Evolutionary conservation across 2,888 invertebrate species (phyloP).

Genomic region (Dasypolia templi): DNA sequence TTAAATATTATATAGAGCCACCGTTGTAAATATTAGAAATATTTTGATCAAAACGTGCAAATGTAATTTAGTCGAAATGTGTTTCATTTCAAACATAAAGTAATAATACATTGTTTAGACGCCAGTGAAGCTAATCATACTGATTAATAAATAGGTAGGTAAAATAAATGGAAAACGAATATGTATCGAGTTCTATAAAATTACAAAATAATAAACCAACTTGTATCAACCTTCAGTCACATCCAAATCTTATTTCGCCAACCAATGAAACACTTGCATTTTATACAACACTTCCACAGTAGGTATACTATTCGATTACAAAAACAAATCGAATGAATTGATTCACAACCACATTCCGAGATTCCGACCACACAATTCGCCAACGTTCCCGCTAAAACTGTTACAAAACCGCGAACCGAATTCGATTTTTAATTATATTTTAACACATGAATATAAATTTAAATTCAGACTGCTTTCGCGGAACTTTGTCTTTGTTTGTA

Average conservation of each 20-base stretch:
- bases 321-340: conserved; percentile 14
- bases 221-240: conserved; percentile 5
- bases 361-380: conserved; percentile 20
- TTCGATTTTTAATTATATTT: conserved; percentile 41
- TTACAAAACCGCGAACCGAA: conserved; percentile 29
- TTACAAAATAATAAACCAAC: not conserved
- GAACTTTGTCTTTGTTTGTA: conserved; percentile 38
- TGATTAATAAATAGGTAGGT: not conserved
- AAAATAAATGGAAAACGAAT: not conserved
- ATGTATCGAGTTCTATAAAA: not conserved
- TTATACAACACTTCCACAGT: not conserved
- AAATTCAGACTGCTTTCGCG: conserved; percentile 30
- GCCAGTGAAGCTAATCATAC: not conserved
- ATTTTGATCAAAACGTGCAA: not conserved
- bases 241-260: not conserved
- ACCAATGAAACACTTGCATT: conserved; percentile 22
- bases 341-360: conserved; percentile 26
- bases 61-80: not conserved
- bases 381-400: conserved; percentile 23
- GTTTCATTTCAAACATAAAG: not conserved
- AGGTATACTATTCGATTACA: conserved; percentile 18
- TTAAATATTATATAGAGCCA: not conserved
- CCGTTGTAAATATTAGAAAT: not conserved
- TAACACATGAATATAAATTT: conserved; percentile 21
- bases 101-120: not conserved